Conservation (phyloP, 1,140 invertebrate genomes). For the Anastrepha obliqua region DNA sequence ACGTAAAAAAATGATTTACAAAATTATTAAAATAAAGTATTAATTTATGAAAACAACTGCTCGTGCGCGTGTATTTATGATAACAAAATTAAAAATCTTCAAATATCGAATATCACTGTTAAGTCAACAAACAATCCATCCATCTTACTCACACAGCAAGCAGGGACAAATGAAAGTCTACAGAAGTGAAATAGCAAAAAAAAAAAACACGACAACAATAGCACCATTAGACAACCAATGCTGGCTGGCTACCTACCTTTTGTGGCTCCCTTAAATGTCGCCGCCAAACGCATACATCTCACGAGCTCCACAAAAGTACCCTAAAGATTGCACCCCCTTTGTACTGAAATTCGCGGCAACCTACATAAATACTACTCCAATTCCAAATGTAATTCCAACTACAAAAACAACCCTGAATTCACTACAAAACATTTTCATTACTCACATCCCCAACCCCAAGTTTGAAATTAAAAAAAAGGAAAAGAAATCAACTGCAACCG, state of each 20-base stretch:
- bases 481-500: not conserved
- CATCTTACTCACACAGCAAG: not conserved
- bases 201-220: not conserved
- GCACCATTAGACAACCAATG: not conserved
- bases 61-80: not conserved
- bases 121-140: slow-evolving; percentile 22
- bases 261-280: too few species aligned
- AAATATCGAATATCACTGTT: not conserved
- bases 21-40: too few species aligned
- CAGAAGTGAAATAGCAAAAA: not conserved
- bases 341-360: not conserved
- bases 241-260: not conserved
- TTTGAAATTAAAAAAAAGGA: not conserved
- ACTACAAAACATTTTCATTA: not conserved
- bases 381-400: slow-evolving; percentile 19
- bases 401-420: slow-evolving; percentile 12
- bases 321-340: not conserved
- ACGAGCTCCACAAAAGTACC: not conserved
- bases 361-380: not conserved
- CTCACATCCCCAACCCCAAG: not conserved
- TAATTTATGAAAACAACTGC: too few species aligned
- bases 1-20: too few species aligned
- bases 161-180: slow-evolving; percentile 7
- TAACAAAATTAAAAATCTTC: not conserved
- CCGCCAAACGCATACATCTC: not conserved